These are phyloP conservation scores for Strigamia crassipes DNA, from an alignment of 2,888 invertebrate genomes.

Conservation along the genomic window DNA sequence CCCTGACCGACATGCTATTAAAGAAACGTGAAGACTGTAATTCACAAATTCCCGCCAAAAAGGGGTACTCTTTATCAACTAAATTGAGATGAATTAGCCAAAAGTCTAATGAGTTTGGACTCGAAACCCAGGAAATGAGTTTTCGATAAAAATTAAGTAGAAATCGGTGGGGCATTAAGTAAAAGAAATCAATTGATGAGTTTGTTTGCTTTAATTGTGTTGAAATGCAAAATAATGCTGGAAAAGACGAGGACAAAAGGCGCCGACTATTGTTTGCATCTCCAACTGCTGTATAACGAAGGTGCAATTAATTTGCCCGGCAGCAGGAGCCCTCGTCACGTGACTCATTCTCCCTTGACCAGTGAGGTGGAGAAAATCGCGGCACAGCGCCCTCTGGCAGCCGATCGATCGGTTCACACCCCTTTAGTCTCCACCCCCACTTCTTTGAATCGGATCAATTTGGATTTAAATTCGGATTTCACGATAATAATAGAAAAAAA, in stretches of 20 bases:
- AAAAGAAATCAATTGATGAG: too few relatives aligned
- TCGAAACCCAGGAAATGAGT: too few relatives aligned
- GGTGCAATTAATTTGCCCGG: conserved; percentile 34
- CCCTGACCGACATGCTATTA: conserved; percentile 31
- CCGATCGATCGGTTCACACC: conserved; percentile 27
- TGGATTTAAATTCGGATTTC: conserved; percentile 4
- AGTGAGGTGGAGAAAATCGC: conserved; percentile 37
- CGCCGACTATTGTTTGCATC: conserved; percentile 20
- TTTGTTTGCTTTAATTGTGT: background rate
- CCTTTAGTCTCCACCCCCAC: conserved; percentile 25
- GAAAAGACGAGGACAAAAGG: conserved; percentile 14
- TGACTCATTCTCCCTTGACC: conserved; percentile 34
- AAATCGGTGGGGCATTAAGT: too few relatives aligned
- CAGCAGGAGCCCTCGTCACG: conserved; percentile 31
- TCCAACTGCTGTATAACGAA: conserved; percentile 23
- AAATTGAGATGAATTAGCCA: background rate
- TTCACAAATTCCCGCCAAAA: conserved; percentile 13
- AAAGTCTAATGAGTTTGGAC: too few relatives aligned
- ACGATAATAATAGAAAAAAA: too few relatives aligned
- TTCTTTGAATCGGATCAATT: background rate
- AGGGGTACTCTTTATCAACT: background rate
- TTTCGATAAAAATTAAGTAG: too few relatives aligned
- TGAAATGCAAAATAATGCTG: background rate
- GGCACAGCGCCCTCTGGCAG: conserved; percentile 23
- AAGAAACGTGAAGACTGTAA: conserved; percentile 27